These are phyloP conservation scores for Maniola hyperantus DNA, from an alignment of 2,888 invertebrate genomes.

Conservation along the genomic window DNA sequence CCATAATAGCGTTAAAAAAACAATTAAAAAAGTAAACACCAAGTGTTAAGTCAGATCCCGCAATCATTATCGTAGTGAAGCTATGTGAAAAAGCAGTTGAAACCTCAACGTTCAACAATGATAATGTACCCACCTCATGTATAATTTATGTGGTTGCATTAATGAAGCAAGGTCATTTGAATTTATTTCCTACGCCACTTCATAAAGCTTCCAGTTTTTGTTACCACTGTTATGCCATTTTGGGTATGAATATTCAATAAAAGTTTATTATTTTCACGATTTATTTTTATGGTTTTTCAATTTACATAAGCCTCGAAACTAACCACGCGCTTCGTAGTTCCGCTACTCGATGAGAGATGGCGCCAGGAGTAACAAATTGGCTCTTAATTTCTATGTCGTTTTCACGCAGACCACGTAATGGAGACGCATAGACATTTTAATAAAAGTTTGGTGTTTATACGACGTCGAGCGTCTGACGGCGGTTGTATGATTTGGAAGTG, in stretches of 20 bases:
- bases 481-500: slow-evolving; percentile 24
- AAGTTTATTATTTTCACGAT: slow-evolving; percentile 8
- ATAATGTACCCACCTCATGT: slow-evolving; percentile 67
- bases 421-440: slow-evolving; percentile 57
- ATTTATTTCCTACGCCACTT: slow-evolving; percentile 65
- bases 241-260: slow-evolving; percentile 22
- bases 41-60: slow-evolving; percentile 26
- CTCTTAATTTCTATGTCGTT: slow-evolving; percentile 42
- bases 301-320: slow-evolving; percentile 40
- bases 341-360: slow-evolving; percentile 73
- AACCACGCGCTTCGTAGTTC: slow-evolving; percentile 52
- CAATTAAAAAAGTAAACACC: slow-evolving; percentile 32
- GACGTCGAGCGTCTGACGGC: slow-evolving; percentile 53
- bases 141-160: slow-evolving; percentile 70
- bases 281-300: slow-evolving; percentile 11
- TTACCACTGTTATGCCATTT: slow-evolving; percentile 27
- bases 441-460: slow-evolving; percentile 66
- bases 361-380: slow-evolving; percentile 46
- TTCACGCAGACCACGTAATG: slow-evolving; percentile 55
- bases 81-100: slow-evolving; percentile 37
- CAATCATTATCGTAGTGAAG: slow-evolving; percentile 27
- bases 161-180: slow-evolving; percentile 79
- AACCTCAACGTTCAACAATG: slow-evolving; percentile 62
- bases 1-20: slow-evolving; percentile 20
- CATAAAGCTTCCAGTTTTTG: slow-evolving; percentile 45